Conservation (phyloP, 2,888 invertebrate species). For the Leucania comma region DNA sequence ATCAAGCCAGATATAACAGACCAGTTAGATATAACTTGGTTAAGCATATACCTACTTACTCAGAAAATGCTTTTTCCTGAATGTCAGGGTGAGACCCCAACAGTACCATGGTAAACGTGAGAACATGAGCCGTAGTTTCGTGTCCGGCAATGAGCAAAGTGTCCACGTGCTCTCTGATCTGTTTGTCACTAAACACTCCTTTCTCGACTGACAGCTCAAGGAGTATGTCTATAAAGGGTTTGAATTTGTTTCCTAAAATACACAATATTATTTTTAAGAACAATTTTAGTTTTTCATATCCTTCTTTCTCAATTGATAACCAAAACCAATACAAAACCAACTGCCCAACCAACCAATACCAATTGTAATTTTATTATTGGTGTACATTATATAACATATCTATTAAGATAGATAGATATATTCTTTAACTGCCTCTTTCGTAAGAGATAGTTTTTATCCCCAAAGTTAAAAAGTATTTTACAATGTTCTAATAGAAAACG, state of each 20-base stretch:
- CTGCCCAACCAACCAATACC: too few relatives aligned
- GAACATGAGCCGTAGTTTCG: constrained; percentile 85
- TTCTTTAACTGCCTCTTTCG: too few relatives aligned
- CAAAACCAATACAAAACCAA: too few relatives aligned
- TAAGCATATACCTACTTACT: constrained; percentile 74
- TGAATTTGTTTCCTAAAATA: constrained; percentile 77
- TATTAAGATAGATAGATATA: too few relatives aligned
- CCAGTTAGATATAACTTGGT: neutral
- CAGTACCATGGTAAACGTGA: constrained; percentile 82
- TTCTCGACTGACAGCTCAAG: constrained; percentile 85
- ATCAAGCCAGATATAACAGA: too few relatives aligned
- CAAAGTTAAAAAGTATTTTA: too few relatives aligned
- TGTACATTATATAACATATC: too few relatives aligned
- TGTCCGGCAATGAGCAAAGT: constrained; percentile 91
- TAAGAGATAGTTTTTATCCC: too few relatives aligned
- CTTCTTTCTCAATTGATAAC: too few relatives aligned
- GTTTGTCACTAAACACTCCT: constrained; percentile 84
- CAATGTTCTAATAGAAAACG: too few relatives aligned
- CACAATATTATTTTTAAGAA: neutral
- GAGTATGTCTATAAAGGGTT: constrained; percentile 89
- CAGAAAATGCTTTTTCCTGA: constrained; percentile 78
- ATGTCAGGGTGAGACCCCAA: constrained; percentile 83
- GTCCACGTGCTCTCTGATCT: constrained; percentile 90
- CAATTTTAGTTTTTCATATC: too few relatives aligned
- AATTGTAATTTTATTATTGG: too few relatives aligned